A percentile compares a stretch with the other conserved stretches of the same genome.
Evolutionary conservation across 2,888 invertebrate genomes (phyloP).

Genomic region (Aricia artaxerxes): DNA sequence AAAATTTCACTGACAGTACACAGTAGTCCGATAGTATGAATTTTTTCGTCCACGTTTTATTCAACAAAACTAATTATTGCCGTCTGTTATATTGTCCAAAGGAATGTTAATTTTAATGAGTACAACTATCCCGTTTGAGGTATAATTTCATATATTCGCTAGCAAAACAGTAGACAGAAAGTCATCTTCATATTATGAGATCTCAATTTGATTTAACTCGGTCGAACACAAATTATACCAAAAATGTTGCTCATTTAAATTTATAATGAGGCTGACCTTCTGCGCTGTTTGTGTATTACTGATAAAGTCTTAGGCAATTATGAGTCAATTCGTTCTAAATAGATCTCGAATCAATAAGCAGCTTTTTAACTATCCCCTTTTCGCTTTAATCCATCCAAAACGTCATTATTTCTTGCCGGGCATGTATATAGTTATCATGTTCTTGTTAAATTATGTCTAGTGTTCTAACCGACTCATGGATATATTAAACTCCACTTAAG

Average conservation of each 20-base stretch:
- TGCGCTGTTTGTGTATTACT: not conserved
- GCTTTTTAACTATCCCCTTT: constrained; percentile 56
- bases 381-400: constrained; percentile 75
- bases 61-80: constrained; percentile 68
- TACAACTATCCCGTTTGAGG: constrained; percentile 47
- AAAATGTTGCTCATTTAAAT: constrained; percentile 14
- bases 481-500: not conserved
- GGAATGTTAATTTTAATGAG: constrained; percentile 58
- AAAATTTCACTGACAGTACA: constrained; percentile 42
- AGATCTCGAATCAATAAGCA: constrained; percentile 25
- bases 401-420: constrained; percentile 75
- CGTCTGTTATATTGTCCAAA: constrained; percentile 73
- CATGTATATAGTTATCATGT: constrained; percentile 73
- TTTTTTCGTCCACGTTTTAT: constrained; percentile 77
- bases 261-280: not conserved
- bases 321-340: constrained; percentile 27
- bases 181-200: not conserved
- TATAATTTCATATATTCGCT: constrained; percentile 28
- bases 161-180: not conserved
- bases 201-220: constrained; percentile 4
- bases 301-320: constrained; percentile 28
- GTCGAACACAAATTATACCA: not conserved
- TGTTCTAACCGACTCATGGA: constrained; percentile 43
- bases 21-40: constrained; percentile 73
- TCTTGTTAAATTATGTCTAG: constrained; percentile 74